These are phyloP conservation scores for Entomobrya multifasciata DNA, from an alignment of 2,888 invertebrate species.

Conservation along the genomic window DNA sequence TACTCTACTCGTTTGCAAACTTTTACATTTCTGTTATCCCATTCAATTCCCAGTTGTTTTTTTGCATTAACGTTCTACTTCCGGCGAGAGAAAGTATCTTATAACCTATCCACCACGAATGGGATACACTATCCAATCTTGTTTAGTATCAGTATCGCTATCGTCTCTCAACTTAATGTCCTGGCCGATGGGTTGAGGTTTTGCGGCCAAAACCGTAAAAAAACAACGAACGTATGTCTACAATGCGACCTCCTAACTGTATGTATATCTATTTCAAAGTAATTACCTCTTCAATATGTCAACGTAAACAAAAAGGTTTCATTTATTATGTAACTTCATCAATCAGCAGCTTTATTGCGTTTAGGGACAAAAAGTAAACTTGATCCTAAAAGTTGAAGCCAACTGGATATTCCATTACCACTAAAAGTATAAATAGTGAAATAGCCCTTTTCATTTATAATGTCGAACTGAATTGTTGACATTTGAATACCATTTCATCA, in stretches of 20 bases:
- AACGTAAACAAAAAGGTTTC: background rate
- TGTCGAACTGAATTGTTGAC: too few relatives aligned
- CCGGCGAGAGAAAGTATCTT: constrained; percentile 34
- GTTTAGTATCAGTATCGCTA: background rate
- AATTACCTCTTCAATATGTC: constrained; percentile 40
- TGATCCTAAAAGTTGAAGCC: too few relatives aligned
- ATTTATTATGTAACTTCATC: constrained; percentile 3
- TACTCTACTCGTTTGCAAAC: background rate
- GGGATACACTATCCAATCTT: background rate
- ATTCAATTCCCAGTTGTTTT: constrained; percentile 10
- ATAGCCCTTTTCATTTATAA: too few relatives aligned
- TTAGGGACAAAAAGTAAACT: background rate
- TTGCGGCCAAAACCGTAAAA: constrained; percentile 34
- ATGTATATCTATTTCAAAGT: background rate
- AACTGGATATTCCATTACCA: too few relatives aligned
- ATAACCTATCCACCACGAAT: background rate
- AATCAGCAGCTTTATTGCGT: background rate
- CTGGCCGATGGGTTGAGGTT: constrained; percentile 27
- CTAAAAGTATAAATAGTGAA: too few relatives aligned
- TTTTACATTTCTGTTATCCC: constrained; percentile 28
- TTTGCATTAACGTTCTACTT: constrained; percentile 14
- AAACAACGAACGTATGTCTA: background rate
- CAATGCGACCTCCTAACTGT: constrained; percentile 12
- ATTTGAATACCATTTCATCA: too few relatives aligned
- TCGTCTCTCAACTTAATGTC: background rate